These are phyloP conservation scores for Ceratosolen fusciceps DNA, from an alignment of 1,140 invertebrate species.

Conservation along the genomic window DNA sequence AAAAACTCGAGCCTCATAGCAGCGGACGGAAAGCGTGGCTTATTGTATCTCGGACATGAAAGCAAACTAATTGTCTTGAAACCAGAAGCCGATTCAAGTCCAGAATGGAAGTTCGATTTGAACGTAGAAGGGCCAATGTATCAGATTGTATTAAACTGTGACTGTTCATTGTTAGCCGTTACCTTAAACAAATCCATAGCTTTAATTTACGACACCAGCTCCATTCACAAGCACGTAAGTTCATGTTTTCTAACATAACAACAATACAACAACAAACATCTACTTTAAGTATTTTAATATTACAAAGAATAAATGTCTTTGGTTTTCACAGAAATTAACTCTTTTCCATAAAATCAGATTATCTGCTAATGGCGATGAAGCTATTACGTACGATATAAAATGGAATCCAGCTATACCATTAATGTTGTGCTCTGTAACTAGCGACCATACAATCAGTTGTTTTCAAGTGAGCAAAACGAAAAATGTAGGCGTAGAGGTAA, in stretches of 20 bases:
- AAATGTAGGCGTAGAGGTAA: constrained; percentile 53
- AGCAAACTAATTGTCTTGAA: constrained; percentile 63
- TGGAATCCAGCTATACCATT: constrained; percentile 68
- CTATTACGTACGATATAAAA: constrained; percentile 59
- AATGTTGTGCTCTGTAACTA: constrained; percentile 64
- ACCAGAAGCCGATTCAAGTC: constrained; percentile 51
- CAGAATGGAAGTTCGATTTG: constrained; percentile 62
- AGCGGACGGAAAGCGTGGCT: constrained; percentile 62
- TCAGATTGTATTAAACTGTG: constrained; percentile 64
- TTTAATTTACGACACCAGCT: constrained; percentile 62
- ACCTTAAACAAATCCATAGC: constrained; percentile 55
- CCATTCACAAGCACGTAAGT: constrained; percentile 59
- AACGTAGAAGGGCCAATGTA: constrained; percentile 55
- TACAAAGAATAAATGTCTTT: not conserved
- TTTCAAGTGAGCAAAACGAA: constrained; percentile 63
- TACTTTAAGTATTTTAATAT: not conserved
- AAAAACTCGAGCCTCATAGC: constrained; percentile 59
- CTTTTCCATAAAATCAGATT: constrained; percentile 61
- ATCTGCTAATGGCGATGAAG: constrained; percentile 50
- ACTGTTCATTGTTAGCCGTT: constrained; percentile 63
- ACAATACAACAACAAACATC: not conserved
- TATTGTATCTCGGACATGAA: constrained; percentile 63
- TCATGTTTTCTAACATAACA: not conserved
- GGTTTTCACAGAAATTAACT: constrained; percentile 57
- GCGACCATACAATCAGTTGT: constrained; percentile 63